phyloP scores from a whole-genome alignment of 2,797 vertebrate genomes.

The Lagorchestes hirsutus region DNA sequence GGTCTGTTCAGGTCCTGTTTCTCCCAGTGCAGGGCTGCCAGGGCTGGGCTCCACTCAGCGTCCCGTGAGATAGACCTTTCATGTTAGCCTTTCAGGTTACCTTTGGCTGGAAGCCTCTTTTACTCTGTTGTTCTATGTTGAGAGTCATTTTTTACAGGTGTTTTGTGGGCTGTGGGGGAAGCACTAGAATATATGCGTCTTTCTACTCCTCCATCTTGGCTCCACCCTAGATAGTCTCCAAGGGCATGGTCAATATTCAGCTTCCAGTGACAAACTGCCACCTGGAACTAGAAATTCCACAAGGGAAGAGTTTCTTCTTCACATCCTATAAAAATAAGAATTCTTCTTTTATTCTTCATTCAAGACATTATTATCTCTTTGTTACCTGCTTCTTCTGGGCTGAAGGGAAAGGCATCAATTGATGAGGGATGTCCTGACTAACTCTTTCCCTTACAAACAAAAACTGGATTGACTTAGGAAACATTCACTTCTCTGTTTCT shows the following conservation, averaged over 20 bases:
- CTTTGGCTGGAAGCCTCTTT: too few species aligned
- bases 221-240: background rate
- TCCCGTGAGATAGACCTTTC: too few species aligned
- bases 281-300: background rate
- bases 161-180: too few species aligned
- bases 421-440: background rate
- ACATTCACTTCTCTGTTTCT: conserved; percentile 24
- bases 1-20: too few species aligned
- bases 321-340: background rate
- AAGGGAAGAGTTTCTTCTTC: background rate
- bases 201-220: too few species aligned
- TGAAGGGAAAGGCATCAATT: background rate
- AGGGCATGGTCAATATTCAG: background rate
- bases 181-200: too few species aligned
- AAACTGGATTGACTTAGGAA: background rate
- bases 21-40: too few species aligned
- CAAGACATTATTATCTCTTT: background rate
- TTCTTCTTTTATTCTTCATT: background rate
- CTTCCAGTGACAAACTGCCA: background rate
- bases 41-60: too few species aligned
- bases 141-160: too few species aligned
- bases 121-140: too few species aligned
- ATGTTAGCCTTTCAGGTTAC: too few species aligned
- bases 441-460: background rate
- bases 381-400: background rate